Evolutionary conservation across 92 coral and sea anemone species (phyloP).

Genomic region (Bergia sp.): DNA sequence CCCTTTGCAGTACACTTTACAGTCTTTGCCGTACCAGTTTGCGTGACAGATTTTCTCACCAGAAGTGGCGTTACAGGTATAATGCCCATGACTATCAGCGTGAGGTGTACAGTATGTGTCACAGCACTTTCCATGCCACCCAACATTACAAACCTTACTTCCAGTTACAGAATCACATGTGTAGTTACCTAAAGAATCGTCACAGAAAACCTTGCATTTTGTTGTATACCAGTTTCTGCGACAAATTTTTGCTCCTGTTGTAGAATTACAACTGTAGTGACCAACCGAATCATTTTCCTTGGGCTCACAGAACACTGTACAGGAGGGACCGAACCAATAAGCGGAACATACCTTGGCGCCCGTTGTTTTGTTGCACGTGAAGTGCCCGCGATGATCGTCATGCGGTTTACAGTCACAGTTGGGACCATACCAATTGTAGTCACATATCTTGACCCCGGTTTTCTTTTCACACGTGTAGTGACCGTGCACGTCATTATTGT

Average conservation of each 20-base stretch:
- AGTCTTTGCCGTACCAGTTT: slow-evolving; percentile 65
- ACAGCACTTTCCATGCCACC: slow-evolving; percentile 70
- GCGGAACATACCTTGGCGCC: slow-evolving; percentile 60
- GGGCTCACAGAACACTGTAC: slow-evolving; percentile 69
- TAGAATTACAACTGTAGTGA: slow-evolving; percentile 63
- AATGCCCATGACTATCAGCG: slow-evolving; percentile 66
- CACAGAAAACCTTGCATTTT: slow-evolving; percentile 67
- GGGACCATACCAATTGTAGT: slow-evolving; percentile 62
- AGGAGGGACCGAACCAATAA: slow-evolving; percentile 72
- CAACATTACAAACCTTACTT: slow-evolving; percentile 50
- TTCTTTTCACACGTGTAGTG: slow-evolving; percentile 61
- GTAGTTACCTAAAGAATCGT: slow-evolving; percentile 67
- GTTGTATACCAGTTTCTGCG: slow-evolving; percentile 70
- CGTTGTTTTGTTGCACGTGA: slow-evolving; percentile 57
- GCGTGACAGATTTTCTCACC: slow-evolving; percentile 66
- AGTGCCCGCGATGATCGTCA: slow-evolving; percentile 73
- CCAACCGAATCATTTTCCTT: slow-evolving; percentile 57
- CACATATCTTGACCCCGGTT: slow-evolving; percentile 66
- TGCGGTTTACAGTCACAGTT: slow-evolving; percentile 62
- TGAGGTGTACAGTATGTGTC: slow-evolving; percentile 45
- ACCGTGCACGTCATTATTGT: slow-evolving; percentile 52
- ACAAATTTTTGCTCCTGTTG: slow-evolving; percentile 68
- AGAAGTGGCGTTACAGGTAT: slow-evolving; percentile 60
- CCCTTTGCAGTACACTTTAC: slow-evolving; percentile 58
- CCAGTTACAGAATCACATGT: slow-evolving; percentile 60